phyloP scores from a whole-genome alignment of 2,113 vertebrate species.

The Thalassarche chlororhynchos region DNA sequence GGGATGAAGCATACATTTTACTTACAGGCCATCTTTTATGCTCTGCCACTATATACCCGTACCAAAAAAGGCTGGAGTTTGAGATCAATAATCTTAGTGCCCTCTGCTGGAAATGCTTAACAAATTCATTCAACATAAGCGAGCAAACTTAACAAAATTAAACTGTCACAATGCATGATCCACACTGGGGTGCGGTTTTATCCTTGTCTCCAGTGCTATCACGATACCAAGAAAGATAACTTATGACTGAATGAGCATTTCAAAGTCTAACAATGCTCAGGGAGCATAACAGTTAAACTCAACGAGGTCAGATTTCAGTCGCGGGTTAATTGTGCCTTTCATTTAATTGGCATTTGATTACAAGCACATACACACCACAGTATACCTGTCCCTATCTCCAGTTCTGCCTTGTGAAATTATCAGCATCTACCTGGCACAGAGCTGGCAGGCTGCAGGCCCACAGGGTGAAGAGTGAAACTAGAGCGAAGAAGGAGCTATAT shows the following conservation, averaged over 20 bases:
- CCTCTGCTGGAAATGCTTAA: slow-evolving; percentile 56
- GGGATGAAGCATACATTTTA: neutral
- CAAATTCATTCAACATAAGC: neutral
- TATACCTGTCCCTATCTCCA: neutral
- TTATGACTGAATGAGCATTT: neutral
- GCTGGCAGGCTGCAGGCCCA: neutral
- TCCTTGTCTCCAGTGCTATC: neutral
- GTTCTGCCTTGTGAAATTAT: neutral
- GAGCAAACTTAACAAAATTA: neutral
- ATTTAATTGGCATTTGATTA: neutral
- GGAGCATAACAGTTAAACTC: neutral
- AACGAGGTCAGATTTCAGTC: neutral
- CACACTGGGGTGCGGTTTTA: neutral
- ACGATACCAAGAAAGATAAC: neutral
- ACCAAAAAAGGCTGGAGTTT: neutral
- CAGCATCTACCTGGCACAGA: neutral
- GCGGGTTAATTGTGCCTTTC: neutral
- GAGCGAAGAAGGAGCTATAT: neutral
- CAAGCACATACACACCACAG: neutral
- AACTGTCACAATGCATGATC: neutral
- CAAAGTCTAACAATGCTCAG: neutral
- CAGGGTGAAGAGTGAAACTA: neutral
- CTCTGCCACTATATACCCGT: rapidly evolving
- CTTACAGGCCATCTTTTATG: neutral
- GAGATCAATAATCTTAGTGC: slow-evolving; percentile 31